Base-by-base conservation (phyloP, 2,113 vertebrate species). In the Osmerus eperlanus region DNA sequence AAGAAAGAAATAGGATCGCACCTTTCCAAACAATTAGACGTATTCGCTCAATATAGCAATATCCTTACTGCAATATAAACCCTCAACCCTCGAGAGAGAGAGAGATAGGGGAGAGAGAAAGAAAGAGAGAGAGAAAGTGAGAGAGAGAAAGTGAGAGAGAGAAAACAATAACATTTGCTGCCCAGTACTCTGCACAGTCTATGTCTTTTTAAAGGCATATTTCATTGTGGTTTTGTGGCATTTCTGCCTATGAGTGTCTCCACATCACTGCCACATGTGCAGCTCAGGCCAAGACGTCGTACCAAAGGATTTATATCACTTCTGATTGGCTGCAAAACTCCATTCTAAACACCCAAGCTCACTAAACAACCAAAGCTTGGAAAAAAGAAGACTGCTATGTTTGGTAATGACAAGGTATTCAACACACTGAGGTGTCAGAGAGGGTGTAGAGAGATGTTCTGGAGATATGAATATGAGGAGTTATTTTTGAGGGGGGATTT, bases 291-390 rank as follows among this genome's bases (percentile, higher is more conserved):
- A 53, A 74, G 70, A 73, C 15, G 16, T 71, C 67, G 47, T 63
- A 65, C 78, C 88, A 88, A 89, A 89, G 82, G 84, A 80, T 85
- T 83, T 81, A 80, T 71, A 84, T 90, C 72, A 85, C 85, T 87
- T 88, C 86, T 80, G 82, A 65, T 13, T 16, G 21, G 73, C 67
- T 73, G 77, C 65, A 80, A 79, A 84, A 71, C 77, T 84, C 72
- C 69, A 65, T 12, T 47, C 41, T 2, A 47, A 47, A 47, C 75
- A 28, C 64, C 61, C 21, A 1, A 23, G 71, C 55, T 78, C 65
- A 59, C 65, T 23, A 72, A 77, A 78, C 66, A 82, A 84, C 75
- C 79, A 53, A 9, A 81, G 76, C 67, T 65, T 76, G 81, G 71
- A 86, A 86, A 88, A 64, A 52, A 23, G 5, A 13, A 51, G 71